phyloP scores from a whole-genome alignment of 2,888 invertebrate genomes.

The Vannuccia rotundouncinata region DNA sequence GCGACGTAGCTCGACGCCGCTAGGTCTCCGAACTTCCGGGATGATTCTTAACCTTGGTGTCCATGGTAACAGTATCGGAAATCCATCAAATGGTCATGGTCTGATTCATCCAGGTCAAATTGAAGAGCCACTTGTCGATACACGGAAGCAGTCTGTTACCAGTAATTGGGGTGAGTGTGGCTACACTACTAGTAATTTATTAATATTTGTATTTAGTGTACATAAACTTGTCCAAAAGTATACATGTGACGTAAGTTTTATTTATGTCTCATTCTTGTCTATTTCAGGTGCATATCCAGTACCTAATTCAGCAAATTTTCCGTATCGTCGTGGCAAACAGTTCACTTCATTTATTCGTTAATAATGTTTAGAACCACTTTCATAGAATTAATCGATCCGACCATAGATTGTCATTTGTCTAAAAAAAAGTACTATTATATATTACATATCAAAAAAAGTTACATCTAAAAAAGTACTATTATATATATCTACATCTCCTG shows the following conservation, averaged over 20 bases:
- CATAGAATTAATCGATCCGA: no score
- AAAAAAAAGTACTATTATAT: no score
- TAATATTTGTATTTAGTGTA: no score
- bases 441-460: no score
- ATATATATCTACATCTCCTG: no score
- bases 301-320: not conserved
- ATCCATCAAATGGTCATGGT: not conserved
- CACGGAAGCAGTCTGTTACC: not conserved
- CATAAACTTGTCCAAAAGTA: no score
- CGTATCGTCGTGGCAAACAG: conserved; percentile 7
- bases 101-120: not conserved
- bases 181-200: no score
- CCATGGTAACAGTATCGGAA: not conserved
- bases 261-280: not conserved
- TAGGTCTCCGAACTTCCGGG: not conserved
- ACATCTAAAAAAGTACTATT: no score
- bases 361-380: no score
- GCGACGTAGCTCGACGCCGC: not conserved
- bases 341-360: conserved; percentile 15
- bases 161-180: not conserved
- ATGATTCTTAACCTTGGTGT: not conserved
- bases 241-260: no score
- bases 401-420: no score
- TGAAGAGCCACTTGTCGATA: not conserved
- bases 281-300: conserved; percentile 4